Conservation (phyloP, 2,888 invertebrate species). For the Pterostichus niger region DNA sequence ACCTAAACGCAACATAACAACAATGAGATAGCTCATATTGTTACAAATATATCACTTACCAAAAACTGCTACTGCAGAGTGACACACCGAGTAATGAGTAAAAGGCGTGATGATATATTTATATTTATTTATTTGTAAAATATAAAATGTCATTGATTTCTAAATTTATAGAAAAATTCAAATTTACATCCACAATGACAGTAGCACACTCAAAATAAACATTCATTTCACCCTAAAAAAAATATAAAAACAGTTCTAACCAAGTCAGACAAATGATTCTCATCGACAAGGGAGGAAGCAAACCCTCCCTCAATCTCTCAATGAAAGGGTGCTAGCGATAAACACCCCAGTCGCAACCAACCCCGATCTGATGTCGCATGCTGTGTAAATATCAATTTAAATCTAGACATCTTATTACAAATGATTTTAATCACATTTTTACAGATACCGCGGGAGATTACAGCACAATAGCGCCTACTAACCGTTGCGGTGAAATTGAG, state of each 20-base stretch:
- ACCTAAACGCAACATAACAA: too few relatives aligned
- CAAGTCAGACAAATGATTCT: conserved; percentile 32
- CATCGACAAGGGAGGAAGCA: conserved; percentile 1
- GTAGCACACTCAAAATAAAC: conserved; percentile 1
- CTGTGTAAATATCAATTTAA: conserved; percentile 67
- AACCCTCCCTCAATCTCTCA: background rate
- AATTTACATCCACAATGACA: conserved; percentile 4
- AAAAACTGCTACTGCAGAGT: too few relatives aligned
- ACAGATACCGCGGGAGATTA: conserved; percentile 69
- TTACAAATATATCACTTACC: too few relatives aligned
- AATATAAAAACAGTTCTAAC: conserved; percentile 13
- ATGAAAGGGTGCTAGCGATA: conserved; percentile 47
- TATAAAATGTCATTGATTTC: too few relatives aligned
- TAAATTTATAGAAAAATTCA: background rate
- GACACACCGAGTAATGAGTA: too few relatives aligned
- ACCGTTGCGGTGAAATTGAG: conserved; percentile 17
- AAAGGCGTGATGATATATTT: too few relatives aligned
- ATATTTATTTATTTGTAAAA: too few relatives aligned
- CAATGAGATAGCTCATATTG: too few relatives aligned
- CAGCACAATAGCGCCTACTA: conserved; percentile 67
- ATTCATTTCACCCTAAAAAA: conserved; percentile 43
- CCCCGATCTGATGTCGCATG: conserved; percentile 49
- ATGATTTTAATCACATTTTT: conserved; percentile 75
- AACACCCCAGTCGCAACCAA: conserved; percentile 20
- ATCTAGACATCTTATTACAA: conserved; percentile 66